These are phyloP conservation scores for Artibeus jamaicensis DNA, from an alignment of 2,797 vertebrate species.

Conservation along the genomic window DNA sequence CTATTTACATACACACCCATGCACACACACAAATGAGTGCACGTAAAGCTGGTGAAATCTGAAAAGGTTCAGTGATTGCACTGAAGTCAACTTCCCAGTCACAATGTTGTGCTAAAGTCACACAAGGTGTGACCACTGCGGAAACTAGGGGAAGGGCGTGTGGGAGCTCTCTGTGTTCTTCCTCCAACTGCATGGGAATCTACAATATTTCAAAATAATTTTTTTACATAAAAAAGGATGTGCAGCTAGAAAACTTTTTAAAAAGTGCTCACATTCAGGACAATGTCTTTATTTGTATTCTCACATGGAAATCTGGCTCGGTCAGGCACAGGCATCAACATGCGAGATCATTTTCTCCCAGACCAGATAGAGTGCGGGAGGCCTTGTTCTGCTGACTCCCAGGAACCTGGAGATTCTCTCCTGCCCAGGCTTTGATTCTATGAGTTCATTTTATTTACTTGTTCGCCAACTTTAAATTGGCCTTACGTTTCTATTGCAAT, in stretches of 20 bases:
- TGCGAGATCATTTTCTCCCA: neutral
- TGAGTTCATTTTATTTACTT: conserved; percentile 14
- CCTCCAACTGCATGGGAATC: neutral
- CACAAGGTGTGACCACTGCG: neutral
- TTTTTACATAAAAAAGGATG: neutral
- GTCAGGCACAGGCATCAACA: neutral
- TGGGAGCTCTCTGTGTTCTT: neutral
- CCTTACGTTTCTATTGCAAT: neutral
- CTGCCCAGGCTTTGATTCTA: neutral
- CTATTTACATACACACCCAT: neutral
- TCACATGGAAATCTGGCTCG: neutral
- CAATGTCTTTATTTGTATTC: neutral
- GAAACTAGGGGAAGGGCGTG: neutral
- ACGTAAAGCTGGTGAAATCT: neutral
- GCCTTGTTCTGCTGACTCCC: neutral
- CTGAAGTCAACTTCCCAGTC: neutral
- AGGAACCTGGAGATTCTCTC: neutral
- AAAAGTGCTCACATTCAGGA: neutral
- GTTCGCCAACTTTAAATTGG: neutral
- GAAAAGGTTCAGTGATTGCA: neutral
- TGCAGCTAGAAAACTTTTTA: neutral
- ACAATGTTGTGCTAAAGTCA: neutral
- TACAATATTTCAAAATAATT: neutral
- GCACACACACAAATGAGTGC: neutral
- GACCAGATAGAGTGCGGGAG: neutral